Percentiles rank a stretch among this genome's conserved stretches.
Conservation (phyloP, 2,113 vertebrate genomes). For the Corynorhinus townsendii region DNA sequence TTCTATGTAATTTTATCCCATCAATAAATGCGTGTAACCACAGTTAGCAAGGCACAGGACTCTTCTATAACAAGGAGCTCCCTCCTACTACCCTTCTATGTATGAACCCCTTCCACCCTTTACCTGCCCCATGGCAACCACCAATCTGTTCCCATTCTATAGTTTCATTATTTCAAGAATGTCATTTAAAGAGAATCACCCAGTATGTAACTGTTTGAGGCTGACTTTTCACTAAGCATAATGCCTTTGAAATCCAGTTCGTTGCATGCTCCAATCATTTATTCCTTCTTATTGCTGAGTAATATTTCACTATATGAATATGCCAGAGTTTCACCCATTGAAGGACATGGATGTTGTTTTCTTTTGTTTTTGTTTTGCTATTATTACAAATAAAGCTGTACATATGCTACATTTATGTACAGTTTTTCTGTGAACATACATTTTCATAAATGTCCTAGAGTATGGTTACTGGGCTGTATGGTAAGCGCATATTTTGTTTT, state of each 20-base stretch:
- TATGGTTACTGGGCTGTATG: background rate
- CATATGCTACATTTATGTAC: background rate
- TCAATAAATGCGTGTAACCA: background rate
- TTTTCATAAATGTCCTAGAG: slow-evolving; percentile 2
- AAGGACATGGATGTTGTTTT: background rate
- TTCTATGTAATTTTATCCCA: background rate
- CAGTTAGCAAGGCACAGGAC: background rate
- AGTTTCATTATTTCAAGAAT: slow-evolving; percentile 7
- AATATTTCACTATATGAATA: background rate
- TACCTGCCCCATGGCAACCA: background rate
- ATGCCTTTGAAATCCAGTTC: background rate
- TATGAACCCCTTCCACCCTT: background rate
- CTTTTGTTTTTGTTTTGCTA: background rate
- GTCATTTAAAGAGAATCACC: background rate
- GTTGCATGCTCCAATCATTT: background rate
- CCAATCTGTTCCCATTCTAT: background rate
- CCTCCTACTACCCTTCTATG: background rate
- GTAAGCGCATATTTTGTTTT: background rate
- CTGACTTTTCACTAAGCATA: background rate
- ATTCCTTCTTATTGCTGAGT: background rate
- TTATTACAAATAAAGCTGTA: background rate
- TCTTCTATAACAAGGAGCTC: background rate
- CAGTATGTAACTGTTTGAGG: background rate
- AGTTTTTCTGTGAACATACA: background rate
- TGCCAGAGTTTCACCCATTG: background rate